Evolutionary conservation across 2,797 vertebrate species (phyloP).

Genomic region (Tympanoctomys barrerae): DNA sequence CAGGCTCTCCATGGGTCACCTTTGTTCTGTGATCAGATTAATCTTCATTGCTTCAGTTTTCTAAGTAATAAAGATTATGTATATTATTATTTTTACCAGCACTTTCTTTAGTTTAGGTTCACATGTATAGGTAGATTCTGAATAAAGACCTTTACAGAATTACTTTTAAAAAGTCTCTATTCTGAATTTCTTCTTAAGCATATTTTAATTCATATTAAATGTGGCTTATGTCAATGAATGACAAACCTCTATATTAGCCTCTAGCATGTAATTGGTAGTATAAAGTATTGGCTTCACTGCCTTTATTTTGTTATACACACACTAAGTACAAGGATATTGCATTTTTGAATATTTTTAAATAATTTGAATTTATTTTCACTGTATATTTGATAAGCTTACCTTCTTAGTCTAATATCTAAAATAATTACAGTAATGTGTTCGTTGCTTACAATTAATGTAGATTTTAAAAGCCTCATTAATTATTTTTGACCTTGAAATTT

Average conservation of each 20-base stretch:
- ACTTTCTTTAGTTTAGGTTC: conserved; percentile 23
- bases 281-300: neutral
- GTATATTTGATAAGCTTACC: conserved; percentile 25
- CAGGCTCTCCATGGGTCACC: neutral
- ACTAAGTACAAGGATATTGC: neutral
- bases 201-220: conserved; percentile 36
- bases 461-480: conserved; percentile 34
- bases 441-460: neutral
- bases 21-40: conserved; percentile 37
- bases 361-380: conserved; percentile 43
- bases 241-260: neutral
- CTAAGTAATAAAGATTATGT: conserved; percentile 23
- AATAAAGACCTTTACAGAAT: conserved; percentile 24
- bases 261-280: neutral
- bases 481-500: conserved; percentile 34
- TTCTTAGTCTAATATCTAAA: conserved; percentile 10
- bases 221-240: neutral
- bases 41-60: conserved; percentile 30
- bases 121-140: neutral
- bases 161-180: conserved; percentile 38
- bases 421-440: conserved; percentile 2
- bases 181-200: conserved; percentile 39
- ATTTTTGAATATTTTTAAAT: conserved; percentile 61
- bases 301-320: neutral
- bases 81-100: neutral